A percentile compares a stretch with the other conserved stretches of the same genome.
These are phyloP conservation scores for Agrotis clavis DNA, from an alignment of 2,888 invertebrate species.

Conservation along the genomic window DNA sequence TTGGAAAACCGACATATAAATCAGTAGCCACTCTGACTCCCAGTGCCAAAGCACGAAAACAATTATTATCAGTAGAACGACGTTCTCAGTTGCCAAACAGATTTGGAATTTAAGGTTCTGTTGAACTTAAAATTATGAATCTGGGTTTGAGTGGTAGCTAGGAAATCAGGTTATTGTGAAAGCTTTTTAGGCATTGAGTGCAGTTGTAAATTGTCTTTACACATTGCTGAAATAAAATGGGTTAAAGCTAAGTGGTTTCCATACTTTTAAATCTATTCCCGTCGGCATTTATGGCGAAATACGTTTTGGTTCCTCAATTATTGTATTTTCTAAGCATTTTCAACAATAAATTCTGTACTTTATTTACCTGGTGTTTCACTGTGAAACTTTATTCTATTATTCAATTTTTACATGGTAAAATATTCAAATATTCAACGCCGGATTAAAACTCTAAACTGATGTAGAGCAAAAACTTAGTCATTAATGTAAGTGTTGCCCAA, in stretches of 20 bases:
- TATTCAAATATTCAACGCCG: no score
- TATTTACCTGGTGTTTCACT: no score
- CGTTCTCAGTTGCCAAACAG: slow-evolving; percentile 70
- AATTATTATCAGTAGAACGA: slow-evolving; percentile 66
- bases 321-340: no score
- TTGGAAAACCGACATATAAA: slow-evolving; percentile 88
- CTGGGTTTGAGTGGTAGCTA: slow-evolving; percentile 14
- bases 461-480: no score
- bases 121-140: slow-evolving; percentile 46
- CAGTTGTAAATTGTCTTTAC: slow-evolving; percentile 20
- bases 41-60: slow-evolving; percentile 79
- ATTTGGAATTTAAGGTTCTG: slow-evolving; percentile 56
- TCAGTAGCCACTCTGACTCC: slow-evolving; percentile 79
- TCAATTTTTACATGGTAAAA: no score
- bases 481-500: no score
- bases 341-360: no score
- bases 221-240: slow-evolving; percentile 23
- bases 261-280: no score
- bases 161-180: background rate
- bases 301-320: no score
- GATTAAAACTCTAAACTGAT: no score
- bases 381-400: no score
- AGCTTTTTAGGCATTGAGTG: background rate
- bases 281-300: no score
- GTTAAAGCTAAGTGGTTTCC: background rate